Evolutionary conservation across 2,797 vertebrate genomes (phyloP).

Genomic region (Saguinus oedipus): DNA sequence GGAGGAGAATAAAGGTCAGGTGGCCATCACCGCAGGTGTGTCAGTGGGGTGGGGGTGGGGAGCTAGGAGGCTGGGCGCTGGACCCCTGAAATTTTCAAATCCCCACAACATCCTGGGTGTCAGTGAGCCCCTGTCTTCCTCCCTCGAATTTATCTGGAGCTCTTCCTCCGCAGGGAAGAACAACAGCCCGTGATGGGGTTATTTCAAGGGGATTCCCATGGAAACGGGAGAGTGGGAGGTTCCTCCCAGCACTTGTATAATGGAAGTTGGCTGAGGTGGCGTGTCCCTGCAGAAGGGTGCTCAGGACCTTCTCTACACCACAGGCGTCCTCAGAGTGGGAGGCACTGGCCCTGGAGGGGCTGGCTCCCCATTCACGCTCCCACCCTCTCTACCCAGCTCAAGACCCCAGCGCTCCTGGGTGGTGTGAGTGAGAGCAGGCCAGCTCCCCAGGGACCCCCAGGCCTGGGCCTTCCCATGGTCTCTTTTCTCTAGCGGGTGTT

Average conservation of each 20-base stretch:
- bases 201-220: constrained; percentile 79
- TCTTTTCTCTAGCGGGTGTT: not conserved
- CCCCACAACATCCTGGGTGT: not conserved
- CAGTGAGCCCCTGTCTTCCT: not conserved
- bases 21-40: not conserved
- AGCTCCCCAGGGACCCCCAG: not conserved
- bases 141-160: accelerated
- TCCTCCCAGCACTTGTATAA: not conserved
- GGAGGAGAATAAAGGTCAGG: not conserved
- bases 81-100: not conserved
- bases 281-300: not conserved
- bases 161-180: not conserved
- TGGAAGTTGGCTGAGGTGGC: not conserved
- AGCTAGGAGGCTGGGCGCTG: accelerated
- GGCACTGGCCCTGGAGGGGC: accelerated
- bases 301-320: not conserved
- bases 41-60: not conserved
- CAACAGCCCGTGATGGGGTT: constrained; percentile 50
- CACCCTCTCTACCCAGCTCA: accelerated
- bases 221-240: constrained; percentile 63
- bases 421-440: not conserved
- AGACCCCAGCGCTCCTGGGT: not conserved
- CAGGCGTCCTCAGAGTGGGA: not conserved
- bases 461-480: not conserved
- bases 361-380: not conserved